Evolutionary conservation across 1,140 invertebrate species (phyloP).

Genomic region (Aphidius ervi): DNA sequence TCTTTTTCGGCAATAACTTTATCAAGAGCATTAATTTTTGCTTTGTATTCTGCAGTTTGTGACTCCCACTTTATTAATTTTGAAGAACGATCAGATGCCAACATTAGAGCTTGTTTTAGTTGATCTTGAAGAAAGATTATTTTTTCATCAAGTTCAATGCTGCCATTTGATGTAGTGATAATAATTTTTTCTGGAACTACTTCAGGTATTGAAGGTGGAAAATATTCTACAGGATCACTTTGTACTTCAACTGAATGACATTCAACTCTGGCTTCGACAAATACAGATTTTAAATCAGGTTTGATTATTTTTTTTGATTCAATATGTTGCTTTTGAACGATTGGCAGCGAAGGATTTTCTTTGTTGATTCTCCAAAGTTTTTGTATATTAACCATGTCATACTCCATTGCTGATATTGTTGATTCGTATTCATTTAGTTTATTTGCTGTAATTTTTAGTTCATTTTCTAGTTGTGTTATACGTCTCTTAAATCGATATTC

Average conservation of each 20-base stretch:
- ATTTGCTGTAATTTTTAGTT: constrained; percentile 30
- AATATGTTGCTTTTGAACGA: background rate
- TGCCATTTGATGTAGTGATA: constrained; percentile 1
- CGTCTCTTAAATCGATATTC: constrained; percentile 37
- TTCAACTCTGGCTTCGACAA: constrained; percentile 20
- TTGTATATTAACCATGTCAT: constrained; percentile 36
- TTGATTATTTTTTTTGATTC: constrained; percentile 12
- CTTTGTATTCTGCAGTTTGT: constrained; percentile 32
- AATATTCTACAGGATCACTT: constrained; percentile 28
- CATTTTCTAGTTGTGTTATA: constrained; percentile 36
- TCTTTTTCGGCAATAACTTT: constrained; percentile 30
- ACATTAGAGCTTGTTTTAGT: constrained; percentile 34
- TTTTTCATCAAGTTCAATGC: background rate
- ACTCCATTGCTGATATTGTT: constrained; percentile 34
- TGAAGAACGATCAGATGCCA: constrained; percentile 36
- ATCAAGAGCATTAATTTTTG: constrained; percentile 26
- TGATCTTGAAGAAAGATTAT: constrained; percentile 27
- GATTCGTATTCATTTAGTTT: constrained; percentile 34
- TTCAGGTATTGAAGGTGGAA: background rate
- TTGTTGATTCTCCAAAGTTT: constrained; percentile 32
- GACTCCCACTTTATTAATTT: constrained; percentile 35
- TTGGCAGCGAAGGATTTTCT: constrained; percentile 11
- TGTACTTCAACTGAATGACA: constrained; percentile 26
- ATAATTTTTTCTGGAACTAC: constrained; percentile 13
- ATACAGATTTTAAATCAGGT: constrained; percentile 18